phyloP scores from a whole-genome alignment of 2,113 vertebrate genomes.

The Cricetomys ansorgei region DNA sequence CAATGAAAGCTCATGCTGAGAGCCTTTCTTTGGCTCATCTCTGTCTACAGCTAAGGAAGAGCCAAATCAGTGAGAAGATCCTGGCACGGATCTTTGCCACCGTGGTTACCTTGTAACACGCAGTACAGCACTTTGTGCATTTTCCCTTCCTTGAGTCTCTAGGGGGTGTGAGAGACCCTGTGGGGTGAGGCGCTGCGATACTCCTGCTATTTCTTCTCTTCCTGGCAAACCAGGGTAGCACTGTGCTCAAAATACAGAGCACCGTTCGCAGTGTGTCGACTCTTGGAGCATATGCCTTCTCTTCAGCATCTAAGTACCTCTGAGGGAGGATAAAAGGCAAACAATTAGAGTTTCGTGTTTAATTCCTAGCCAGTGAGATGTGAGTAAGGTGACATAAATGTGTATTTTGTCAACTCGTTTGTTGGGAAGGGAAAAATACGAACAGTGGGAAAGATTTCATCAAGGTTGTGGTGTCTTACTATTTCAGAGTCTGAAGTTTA shows the following conservation, averaged over 20 bases:
- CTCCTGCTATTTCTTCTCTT: not conserved
- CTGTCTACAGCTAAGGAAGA: constrained; percentile 73
- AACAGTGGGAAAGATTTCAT: constrained; percentile 74
- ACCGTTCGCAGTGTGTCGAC: constrained; percentile 51
- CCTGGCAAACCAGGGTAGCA: constrained; percentile 64
- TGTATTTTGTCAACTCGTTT: constrained; percentile 69
- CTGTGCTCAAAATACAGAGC: constrained; percentile 57
- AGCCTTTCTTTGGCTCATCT: constrained; percentile 80
- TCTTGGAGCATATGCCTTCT: constrained; percentile 75
- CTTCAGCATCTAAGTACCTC: constrained; percentile 72
- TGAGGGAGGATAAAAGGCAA: constrained; percentile 12
- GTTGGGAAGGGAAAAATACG: constrained; percentile 73
- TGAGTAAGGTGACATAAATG: constrained; percentile 63
- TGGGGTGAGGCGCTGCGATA: constrained; percentile 51
- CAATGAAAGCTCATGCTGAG: constrained; percentile 79
- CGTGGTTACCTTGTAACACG: constrained; percentile 71
- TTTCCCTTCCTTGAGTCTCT: constrained; percentile 67
- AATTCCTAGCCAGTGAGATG: constrained; percentile 78
- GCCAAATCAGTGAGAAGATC: constrained; percentile 75
- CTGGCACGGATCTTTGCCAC: constrained; percentile 72
- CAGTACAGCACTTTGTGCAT: constrained; percentile 61
- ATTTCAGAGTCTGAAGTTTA: constrained; percentile 62
- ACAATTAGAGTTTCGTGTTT: constrained; percentile 72
- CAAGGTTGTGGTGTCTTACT: constrained; percentile 67
- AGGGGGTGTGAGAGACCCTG: constrained; percentile 61